A percentile compares a stretch with the other conserved stretches of the same genome.
phyloP scores from a whole-genome alignment of 1,140 invertebrate genomes.

The Cyclina sinensis region DNA sequence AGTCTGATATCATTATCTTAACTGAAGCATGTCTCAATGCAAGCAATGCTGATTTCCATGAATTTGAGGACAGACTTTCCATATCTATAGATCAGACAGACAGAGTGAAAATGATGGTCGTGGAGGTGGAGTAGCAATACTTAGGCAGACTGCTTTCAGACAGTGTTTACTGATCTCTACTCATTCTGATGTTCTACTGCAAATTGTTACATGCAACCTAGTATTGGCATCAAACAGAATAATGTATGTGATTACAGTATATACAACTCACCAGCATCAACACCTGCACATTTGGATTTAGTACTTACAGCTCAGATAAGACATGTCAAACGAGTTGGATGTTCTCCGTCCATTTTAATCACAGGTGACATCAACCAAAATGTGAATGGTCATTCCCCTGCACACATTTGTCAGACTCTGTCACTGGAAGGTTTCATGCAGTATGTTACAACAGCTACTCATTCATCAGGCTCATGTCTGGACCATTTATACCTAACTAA shows the following conservation, averaged over 20 bases:
- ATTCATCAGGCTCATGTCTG: conserved; percentile 17
- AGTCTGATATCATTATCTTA: conserved; percentile 37
- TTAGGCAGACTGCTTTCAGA: conserved; percentile 16
- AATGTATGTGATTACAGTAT: conserved; percentile 28
- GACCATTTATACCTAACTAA: conserved; percentile 15
- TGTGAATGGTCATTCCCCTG: neutral
- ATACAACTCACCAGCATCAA: conserved; percentile 36
- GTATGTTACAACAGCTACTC: neutral
- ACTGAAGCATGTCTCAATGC: conserved; percentile 50
- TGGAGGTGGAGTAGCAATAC: conserved; percentile 36
- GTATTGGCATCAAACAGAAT: neutral
- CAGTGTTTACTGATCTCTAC: neutral
- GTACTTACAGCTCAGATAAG: neutral
- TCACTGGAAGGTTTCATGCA: neutral
- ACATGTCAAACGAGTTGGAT: neutral
- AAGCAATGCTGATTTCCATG: conserved; percentile 22
- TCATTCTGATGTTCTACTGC: neutral
- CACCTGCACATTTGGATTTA: neutral
- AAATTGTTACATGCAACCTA: neutral
- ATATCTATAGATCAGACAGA: conserved; percentile 38
- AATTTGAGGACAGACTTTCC: neutral
- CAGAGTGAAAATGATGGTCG: neutral
- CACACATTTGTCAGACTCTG: neutral
- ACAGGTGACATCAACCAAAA: conserved; percentile 38
- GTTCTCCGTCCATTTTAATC: neutral